Evolutionary conservation across 1,140 invertebrate genomes (phyloP).

Genomic region (Dermatophagoides farinae): DNA sequence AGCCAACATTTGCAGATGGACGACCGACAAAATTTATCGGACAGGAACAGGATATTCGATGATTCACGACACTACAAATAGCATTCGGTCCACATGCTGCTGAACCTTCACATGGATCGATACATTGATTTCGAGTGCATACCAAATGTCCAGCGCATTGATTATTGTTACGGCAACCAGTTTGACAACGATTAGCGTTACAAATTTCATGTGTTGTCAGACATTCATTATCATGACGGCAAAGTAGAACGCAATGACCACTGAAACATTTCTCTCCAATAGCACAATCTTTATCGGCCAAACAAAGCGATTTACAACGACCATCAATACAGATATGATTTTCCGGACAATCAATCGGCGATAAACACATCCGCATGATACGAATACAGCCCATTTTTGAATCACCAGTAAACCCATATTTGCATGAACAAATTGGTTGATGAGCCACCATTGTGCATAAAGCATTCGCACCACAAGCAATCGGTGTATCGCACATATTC

Average conservation of each 20-base stretch:
- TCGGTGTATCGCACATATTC: conserved; percentile 35
- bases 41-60: conserved; percentile 61
- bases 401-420: conserved; percentile 51
- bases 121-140: conserved; percentile 34
- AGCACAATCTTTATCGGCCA: conserved; percentile 48
- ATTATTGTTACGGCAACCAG: conserved; percentile 56
- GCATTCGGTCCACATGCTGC: conserved; percentile 61
- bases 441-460: conserved; percentile 52
- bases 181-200: conserved; percentile 20
- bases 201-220: conserved; percentile 20
- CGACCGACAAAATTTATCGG: conserved; percentile 53
- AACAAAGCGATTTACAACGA: conserved; percentile 58
- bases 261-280: conserved; percentile 63
- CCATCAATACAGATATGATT: conserved; percentile 53
- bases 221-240: conserved; percentile 20
- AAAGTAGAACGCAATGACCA: conserved; percentile 43
- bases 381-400: conserved; percentile 41
- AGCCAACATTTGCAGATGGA: conserved; percentile 39
- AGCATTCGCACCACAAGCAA: conserved; percentile 18
- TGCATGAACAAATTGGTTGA: conserved; percentile 57
- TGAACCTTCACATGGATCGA: conserved; percentile 25
- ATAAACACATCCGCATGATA: conserved; percentile 37
- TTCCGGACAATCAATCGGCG: conserved; percentile 45
- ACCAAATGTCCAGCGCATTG: conserved; percentile 47
- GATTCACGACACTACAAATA: conserved; percentile 55